A percentile compares a stretch with the other conserved stretches of the same genome.
Evolutionary conservation across 2,888 invertebrate species (phyloP).

Genomic region (Saturnia japonica): DNA sequence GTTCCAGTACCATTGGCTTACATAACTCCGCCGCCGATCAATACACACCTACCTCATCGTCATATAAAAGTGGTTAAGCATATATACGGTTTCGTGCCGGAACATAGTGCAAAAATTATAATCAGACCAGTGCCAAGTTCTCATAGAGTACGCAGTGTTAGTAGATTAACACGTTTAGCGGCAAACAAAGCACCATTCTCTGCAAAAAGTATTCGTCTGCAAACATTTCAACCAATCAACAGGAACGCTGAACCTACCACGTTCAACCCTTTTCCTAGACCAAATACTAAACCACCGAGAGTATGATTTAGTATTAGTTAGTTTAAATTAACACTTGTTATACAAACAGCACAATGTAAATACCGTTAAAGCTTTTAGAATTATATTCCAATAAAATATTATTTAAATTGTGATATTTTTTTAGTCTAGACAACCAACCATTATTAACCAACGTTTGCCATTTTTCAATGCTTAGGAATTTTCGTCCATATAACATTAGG

Average conservation of each 20-base stretch:
- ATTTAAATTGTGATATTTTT: constrained; percentile 3
- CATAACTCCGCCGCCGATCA: constrained; percentile 66
- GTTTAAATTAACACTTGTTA: constrained; percentile 55
- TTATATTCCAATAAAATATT: constrained; percentile 33
- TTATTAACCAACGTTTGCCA: neutral
- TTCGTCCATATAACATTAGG: neutral
- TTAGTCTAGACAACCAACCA: neutral
- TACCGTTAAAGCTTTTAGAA: constrained; percentile 36
- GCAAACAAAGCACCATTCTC: constrained; percentile 43
- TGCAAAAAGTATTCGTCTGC: constrained; percentile 34
- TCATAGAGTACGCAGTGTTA: constrained; percentile 46
- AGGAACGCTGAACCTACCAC: constrained; percentile 66
- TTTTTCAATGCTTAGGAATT: neutral
- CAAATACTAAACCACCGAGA: constrained; percentile 60
- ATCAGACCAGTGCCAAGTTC: constrained; percentile 55
- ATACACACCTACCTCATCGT: constrained; percentile 40
- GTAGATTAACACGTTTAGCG: constrained; percentile 42
- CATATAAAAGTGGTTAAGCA: constrained; percentile 55
- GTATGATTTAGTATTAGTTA: constrained; percentile 39
- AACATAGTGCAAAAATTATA: constrained; percentile 56
- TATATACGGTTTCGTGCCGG: constrained; percentile 61
- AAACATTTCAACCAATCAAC: constrained; percentile 44
- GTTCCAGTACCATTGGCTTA: constrained; percentile 70
- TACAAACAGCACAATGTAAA: constrained; percentile 49
- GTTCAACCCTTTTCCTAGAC: constrained; percentile 53